Evolutionary conservation across 2,888 invertebrate species (phyloP).

Genomic region (Hydropsyche betteni): DNA sequence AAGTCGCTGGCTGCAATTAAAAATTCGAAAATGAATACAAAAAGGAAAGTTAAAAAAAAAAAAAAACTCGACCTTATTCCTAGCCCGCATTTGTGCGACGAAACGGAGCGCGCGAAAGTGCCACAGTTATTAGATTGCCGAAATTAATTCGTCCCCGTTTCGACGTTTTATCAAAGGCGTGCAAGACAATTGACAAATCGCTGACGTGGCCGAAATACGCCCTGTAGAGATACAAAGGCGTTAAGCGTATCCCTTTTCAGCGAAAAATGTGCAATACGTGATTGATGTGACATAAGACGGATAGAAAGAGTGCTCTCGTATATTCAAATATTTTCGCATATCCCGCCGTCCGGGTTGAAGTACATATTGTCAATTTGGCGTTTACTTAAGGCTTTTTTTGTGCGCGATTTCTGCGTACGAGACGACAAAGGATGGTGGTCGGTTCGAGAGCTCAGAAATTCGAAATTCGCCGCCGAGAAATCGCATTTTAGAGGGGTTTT

Average conservation of each 20-base stretch:
- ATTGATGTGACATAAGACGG: constrained; percentile 1
- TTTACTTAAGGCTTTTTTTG: not conserved
- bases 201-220: too few relatives aligned
- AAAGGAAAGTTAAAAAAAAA: constrained; percentile 13
- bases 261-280: not conserved
- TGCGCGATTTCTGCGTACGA: not conserved
- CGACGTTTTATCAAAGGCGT: too few relatives aligned
- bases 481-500: constrained; percentile 1
- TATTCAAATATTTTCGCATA: constrained; percentile 15
- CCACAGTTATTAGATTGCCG: too few relatives aligned
- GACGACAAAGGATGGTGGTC: not conserved
- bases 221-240: too few relatives aligned
- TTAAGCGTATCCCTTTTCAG: too few relatives aligned
- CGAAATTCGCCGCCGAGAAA: not conserved
- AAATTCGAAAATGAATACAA: constrained; percentile 50
- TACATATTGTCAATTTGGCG: constrained; percentile 4
- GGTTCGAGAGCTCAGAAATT: not conserved
- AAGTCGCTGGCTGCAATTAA: constrained; percentile 84
- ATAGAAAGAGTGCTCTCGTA: not conserved
- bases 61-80: not conserved
- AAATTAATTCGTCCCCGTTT: too few relatives aligned
- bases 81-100: too few relatives aligned
- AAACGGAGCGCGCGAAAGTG: too few relatives aligned
- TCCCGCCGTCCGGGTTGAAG: not conserved
- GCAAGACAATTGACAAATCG: too few relatives aligned